A percentile compares a stretch with the other conserved stretches of the same genome.
phyloP scores from a whole-genome alignment of 2,888 invertebrate species.

The Taenaris catops region DNA sequence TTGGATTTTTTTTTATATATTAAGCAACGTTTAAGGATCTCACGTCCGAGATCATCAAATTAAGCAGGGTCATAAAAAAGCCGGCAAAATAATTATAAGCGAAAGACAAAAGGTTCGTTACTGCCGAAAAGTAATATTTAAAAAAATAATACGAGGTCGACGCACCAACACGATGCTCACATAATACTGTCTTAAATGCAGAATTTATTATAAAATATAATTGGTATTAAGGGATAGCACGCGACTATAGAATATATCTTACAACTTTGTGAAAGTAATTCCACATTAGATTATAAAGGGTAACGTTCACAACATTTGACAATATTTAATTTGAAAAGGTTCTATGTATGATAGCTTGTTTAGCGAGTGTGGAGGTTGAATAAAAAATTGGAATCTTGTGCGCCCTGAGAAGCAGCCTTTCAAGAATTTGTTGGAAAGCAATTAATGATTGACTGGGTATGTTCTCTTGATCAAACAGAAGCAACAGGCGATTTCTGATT shows the following conservation, averaged over 20 bases:
- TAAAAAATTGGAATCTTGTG: conserved; percentile 58
- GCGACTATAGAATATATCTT: conserved; percentile 33
- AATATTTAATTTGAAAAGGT: conserved; percentile 26
- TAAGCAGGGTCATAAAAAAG: conserved; percentile 19
- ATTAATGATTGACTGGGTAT: conserved; percentile 51
- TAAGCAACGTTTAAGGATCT: conserved; percentile 10
- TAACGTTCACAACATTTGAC: conserved; percentile 1
- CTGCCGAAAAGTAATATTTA: conserved; percentile 13
- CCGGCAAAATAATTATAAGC: conserved; percentile 22
- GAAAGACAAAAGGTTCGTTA: conserved; percentile 19
- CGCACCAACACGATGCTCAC: conserved; percentile 23
- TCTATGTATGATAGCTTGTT: conserved; percentile 51
- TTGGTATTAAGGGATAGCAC: conserved; percentile 35
- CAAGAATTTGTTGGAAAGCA: conserved; percentile 71
- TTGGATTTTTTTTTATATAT: conserved; percentile 15
- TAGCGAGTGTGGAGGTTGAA: conserved; percentile 49
- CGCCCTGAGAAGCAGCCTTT: conserved; percentile 55
- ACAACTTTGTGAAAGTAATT: conserved; percentile 31
- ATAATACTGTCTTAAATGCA: conserved; percentile 24
- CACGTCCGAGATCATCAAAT: conserved; percentile 11
- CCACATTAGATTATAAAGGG: neutral
- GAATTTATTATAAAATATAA: conserved; percentile 42
- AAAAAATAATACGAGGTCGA: conserved; percentile 27
- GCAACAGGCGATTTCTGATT: conserved; percentile 31
- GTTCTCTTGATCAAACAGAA: conserved; percentile 32